Base-by-base conservation (phyloP, 2,888 invertebrate species). In the Drosophila greeni region DNA sequence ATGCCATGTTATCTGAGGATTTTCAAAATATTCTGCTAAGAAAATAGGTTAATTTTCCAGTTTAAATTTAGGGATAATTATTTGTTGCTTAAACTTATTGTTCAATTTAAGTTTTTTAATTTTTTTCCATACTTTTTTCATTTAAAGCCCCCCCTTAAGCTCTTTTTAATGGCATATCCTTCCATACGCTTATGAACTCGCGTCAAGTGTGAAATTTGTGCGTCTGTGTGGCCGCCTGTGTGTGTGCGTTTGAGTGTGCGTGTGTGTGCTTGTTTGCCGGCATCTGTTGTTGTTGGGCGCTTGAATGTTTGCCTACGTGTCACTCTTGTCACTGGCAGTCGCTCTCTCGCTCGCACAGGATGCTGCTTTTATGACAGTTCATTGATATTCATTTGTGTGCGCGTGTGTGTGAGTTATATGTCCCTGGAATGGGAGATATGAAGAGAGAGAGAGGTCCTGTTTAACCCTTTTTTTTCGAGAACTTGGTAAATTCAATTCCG, bases 251-350 rank as follows among this genome's bases (percentile, higher is more conserved):
- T 59, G 49, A 56, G 23, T 53, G 33, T 45, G 33, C 53, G 33
- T 55, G 18, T 37, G 43, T 54, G 40, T 47, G 18, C 61, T 40
- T 61, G 52, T 58, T 43, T 49, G 45, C 24, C 16, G 36, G 54
- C 47, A 51, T 49, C 49, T 60, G 52, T 56, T 67, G 58, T 56
- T 69, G 72, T 62, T 70, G 20, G 74, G 65, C 65, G 72, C 65
- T 73, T 68, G 62, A 77, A 75, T 84, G 82, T 84, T 81, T 84
- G 85, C 69, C 72, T 70, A 84, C 81, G 81, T 84, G 81, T 84
- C 81, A 81, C 70, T 48, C 59, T 78, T 81, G 76, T 79, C 76
- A 82, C 40, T 37, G 61, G 51, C 76, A 82, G 82, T 62, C 39
- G 66, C 55, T 52, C 36, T 36, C 42, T 18, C 52, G 26, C 45